phyloP scores from a whole-genome alignment of 2,113 vertebrate species.

The Chunga burmeisteri region DNA sequence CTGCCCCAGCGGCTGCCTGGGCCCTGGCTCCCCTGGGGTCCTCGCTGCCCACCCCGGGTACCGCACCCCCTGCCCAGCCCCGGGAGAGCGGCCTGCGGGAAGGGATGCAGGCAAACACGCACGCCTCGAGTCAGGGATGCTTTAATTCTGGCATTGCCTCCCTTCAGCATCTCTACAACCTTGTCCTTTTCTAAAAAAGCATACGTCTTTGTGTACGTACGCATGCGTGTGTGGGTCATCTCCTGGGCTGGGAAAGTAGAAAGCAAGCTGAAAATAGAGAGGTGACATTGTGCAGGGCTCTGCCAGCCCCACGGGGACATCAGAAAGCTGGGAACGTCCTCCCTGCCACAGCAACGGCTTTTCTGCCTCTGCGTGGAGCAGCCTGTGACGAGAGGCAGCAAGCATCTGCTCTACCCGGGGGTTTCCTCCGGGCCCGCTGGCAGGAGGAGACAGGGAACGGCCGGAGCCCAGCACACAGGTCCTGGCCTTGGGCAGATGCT shows the following conservation, averaged over 20 bases:
- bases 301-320: neutral
- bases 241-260: neutral
- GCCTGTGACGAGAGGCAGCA: neutral
- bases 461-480: fast-evolving
- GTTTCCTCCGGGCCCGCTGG: fast-evolving
- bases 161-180: neutral
- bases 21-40: neutral
- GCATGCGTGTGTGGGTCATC: neutral
- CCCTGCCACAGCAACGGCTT: neutral
- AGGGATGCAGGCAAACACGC: neutral
- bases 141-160: neutral
- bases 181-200: neutral
- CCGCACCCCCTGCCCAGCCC: neutral
- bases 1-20: neutral
- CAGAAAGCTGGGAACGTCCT: neutral
- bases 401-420: fast-evolving
- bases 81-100: fast-evolving
- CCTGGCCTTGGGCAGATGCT: neutral
- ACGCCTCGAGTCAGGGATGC: fast-evolving
- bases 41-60: neutral
- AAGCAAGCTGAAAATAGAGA: neutral
- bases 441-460: neutral
- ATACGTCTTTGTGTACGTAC: neutral
- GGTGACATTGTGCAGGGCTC: neutral
- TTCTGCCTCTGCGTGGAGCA: neutral